Percentiles rank a stretch among this genome's conserved stretches.
Evolutionary conservation across 2,797 vertebrate species (phyloP).

Genomic region (Alauda arvensis): DNA sequence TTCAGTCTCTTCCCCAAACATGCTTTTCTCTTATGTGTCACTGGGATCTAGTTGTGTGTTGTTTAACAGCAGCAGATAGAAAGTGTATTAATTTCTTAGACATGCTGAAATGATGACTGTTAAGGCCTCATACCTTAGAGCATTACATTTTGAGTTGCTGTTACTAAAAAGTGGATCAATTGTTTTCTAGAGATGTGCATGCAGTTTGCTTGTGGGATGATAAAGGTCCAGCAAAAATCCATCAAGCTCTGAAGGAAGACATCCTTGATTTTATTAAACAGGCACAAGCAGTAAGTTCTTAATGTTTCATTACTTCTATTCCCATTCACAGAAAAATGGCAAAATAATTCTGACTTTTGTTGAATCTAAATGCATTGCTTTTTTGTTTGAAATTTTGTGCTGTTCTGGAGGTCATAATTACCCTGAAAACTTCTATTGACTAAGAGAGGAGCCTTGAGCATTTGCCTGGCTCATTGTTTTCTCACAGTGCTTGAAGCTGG

Average conservation of each 20-base stretch:
- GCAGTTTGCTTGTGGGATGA: constrained; percentile 98
- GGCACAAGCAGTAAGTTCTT: constrained; percentile 89
- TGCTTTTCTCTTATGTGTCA: background rate
- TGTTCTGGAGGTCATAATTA: background rate
- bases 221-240: constrained; percentile 98
- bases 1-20: background rate
- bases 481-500: background rate
- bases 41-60: background rate
- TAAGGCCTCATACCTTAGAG: background rate
- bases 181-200: constrained; percentile 89
- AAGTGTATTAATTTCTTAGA: background rate
- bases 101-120: background rate
- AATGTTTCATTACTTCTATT: background rate
- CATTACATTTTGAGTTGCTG: background rate
- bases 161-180: constrained; percentile 19
- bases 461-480: constrained; percentile 20
- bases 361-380: background rate
- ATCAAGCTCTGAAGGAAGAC: constrained; percentile 98
- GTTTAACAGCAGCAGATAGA: background rate
- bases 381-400: background rate
- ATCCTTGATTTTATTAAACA: constrained; percentile 99
- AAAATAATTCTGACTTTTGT: background rate
- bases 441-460: background rate
- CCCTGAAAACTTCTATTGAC: background rate
- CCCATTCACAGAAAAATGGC: background rate